Evolutionary conservation across 2,888 invertebrate genomes (phyloP).

Genomic region (Cheilosia scutellata): DNA sequence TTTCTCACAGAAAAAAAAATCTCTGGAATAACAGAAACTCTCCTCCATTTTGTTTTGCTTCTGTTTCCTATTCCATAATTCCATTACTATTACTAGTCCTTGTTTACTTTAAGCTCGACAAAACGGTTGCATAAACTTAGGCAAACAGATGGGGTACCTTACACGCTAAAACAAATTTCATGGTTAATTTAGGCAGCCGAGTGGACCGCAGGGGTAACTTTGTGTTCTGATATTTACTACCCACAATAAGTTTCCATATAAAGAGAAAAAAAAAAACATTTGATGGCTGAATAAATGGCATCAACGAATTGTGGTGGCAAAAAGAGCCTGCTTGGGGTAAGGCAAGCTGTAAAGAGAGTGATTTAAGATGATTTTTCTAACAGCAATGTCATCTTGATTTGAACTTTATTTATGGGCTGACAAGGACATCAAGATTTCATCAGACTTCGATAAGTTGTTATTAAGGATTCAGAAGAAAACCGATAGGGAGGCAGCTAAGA

Average conservation of each 20-base stretch:
- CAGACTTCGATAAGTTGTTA: too few species aligned
- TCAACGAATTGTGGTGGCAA: not conserved
- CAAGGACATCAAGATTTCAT: not conserved
- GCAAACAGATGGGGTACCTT: not conserved
- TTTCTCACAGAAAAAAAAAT: slow-evolving; percentile 9
- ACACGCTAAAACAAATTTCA: slow-evolving; percentile 41
- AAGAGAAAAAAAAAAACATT: not conserved
- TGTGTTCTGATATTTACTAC: not conserved
- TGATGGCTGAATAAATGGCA: slow-evolving; percentile 1
- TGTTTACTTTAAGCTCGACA: slow-evolving; percentile 34
- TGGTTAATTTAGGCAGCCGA: slow-evolving; percentile 24
- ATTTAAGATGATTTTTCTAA: not conserved
- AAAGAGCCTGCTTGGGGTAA: not conserved
- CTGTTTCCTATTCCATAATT: slow-evolving; percentile 25
- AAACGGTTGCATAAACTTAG: not conserved
- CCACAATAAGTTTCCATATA: too few species aligned
- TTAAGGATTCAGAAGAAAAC: too few species aligned
- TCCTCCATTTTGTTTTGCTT: slow-evolving; percentile 22
- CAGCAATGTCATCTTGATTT: too few species aligned
- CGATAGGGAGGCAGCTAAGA: too few species aligned
- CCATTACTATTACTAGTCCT: slow-evolving; percentile 23
- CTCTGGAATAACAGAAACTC: slow-evolving; percentile 11
- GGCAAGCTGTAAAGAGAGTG: too few species aligned
- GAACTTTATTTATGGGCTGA: too few species aligned
- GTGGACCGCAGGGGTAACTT: not conserved